Conservation (phyloP, 2,888 invertebrate species). For the Digitonthophagus gazella region DNA sequence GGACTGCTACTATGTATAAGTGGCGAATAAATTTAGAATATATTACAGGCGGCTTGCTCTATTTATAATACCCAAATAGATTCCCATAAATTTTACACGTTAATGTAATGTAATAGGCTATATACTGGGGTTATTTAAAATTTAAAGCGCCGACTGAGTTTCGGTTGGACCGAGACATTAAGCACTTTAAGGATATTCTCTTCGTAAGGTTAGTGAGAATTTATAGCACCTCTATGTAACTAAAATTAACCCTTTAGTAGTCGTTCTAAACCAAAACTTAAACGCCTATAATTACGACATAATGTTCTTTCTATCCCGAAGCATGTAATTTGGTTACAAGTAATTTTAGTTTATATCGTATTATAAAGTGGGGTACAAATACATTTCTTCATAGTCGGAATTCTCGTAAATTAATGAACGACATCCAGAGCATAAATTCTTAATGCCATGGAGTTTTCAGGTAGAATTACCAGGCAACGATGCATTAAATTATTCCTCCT, state of each 20-base stretch:
- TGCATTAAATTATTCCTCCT: not conserved
- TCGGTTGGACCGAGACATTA: not conserved
- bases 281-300: no score
- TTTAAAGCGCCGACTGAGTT: not conserved
- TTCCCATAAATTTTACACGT: constrained; percentile 9
- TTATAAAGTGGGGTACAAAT: not conserved
- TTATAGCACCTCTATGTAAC: not conserved
- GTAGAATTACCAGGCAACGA: not conserved
- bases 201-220: not conserved
- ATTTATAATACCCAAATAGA: constrained; percentile 22
- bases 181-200: not conserved
- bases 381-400: not conserved
- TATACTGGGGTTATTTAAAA: not conserved
- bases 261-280: no score
- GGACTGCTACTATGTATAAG: constrained; percentile 11
- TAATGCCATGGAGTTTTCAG: not conserved
- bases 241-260: not conserved
- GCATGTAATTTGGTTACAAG: no score
- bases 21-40: constrained; percentile 29
- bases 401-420: not conserved
- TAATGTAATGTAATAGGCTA: not conserved
- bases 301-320: no score
- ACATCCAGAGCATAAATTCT: not conserved
- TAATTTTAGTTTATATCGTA: not conserved
- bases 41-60: constrained; percentile 21